A percentile compares a stretch with the other conserved stretches of the same genome.
Evolutionary conservation across 2,888 invertebrate genomes (phyloP).

Genomic region (Nephrotoma appendiculata): DNA sequence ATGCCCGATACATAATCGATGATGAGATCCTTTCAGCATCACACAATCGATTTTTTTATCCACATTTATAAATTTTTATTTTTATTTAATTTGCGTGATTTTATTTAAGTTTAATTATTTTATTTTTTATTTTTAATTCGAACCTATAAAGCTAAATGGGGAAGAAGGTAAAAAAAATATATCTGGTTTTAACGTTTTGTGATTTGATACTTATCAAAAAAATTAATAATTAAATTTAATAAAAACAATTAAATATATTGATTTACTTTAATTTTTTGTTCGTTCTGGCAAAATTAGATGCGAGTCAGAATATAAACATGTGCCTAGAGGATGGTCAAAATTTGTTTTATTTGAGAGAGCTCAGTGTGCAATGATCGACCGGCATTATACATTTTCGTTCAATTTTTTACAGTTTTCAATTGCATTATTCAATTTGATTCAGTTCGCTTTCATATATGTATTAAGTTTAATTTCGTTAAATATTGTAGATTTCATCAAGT

Average conservation of each 20-base stretch:
- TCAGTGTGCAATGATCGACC: too few species aligned
- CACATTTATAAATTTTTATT: neutral
- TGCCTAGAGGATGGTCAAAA: neutral
- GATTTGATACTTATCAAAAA: neutral
- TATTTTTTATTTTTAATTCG: neutral
- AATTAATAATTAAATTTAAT: neutral
- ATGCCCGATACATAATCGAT: neutral
- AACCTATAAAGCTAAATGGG: slow-evolving; percentile 1
- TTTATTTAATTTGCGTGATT: neutral
- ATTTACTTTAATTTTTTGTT: neutral
- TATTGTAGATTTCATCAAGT: too few species aligned
- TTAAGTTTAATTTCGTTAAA: too few species aligned
- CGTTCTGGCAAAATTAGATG: neutral
- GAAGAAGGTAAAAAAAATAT: slow-evolving; percentile 3
- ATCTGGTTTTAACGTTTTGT: slow-evolving; percentile 4
- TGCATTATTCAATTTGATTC: too few species aligned
- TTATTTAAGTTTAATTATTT: neutral
- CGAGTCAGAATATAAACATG: neutral
- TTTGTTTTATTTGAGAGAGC: too few species aligned
- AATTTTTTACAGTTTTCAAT: too few species aligned
- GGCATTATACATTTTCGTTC: too few species aligned
- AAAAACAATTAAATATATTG: neutral
- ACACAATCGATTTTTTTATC: neutral
- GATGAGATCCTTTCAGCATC: neutral
- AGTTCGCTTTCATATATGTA: too few species aligned